Evolutionary conservation across 1,140 invertebrate genomes (phyloP), one percentile per base, ranked within the genome.

Genomic region (Arctopsyche grandis): DNA sequence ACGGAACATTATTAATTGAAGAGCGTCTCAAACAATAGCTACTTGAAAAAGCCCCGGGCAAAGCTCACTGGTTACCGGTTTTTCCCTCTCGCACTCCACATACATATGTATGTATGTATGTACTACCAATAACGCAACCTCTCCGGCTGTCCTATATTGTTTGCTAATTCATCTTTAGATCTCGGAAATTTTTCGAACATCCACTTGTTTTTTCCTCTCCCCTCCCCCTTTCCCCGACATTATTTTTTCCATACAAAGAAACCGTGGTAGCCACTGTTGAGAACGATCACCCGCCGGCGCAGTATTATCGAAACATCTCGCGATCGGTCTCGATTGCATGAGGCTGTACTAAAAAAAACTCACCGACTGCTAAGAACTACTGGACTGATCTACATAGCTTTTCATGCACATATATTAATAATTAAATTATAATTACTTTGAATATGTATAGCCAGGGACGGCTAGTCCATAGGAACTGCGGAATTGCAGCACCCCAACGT

Each of bases 1-100:
- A 66, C 43, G 56, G 22, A 76, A 76, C 56, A 63, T 76, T 76
- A 76, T 76, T 76, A 76, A 76, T 76, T 76, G 74, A 76, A 58
- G 52, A 76, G 16, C 74, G 74, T 38, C 52, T 58, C 74, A 58
- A 76, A 76, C 74, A 76, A 76, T 76, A 44, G 74, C 71, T 74
- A 74, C 71, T 74, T 74, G 71, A 74, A 74, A 74, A 74, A 74
- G 46, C 71, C 48, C 52, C 19, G 9, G 74, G 74, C 74, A 16
- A 76, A 21, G 46, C 56, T 44, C 56, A 74, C 22, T 29, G 56
- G 74, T 76, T 74, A 74, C 74, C 52, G 74, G 73, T 74, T 74
- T 43, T 48, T 52, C 70, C 9, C 66, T 69, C 38, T 3, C 38
- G 9, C 21, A 1, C n/a, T 46, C 0, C 9, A 44, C n/a, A n/a